Evolutionary conservation across 1,140 invertebrate genomes (phyloP), one percentile per base, ranked within the genome.

Genomic region (Drosophila dunni): DNA sequence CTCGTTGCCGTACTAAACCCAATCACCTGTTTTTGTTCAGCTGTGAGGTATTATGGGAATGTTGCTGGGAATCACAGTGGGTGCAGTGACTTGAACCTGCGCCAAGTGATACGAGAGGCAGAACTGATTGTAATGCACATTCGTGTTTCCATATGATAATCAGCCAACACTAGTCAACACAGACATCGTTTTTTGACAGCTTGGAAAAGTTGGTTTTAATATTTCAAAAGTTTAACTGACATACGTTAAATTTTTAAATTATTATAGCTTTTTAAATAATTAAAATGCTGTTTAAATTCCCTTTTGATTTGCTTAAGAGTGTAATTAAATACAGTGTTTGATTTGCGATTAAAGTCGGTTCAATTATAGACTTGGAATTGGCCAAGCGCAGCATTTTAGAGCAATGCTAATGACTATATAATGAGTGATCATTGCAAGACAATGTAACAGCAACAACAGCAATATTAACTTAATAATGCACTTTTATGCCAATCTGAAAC

Each of bases 81-180:
- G 69, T 58, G 70, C 70, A 67, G 54, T 53, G 67, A 70, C 58
- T 70, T 70, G 67, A 63, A 63, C 67, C 40, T 42, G 67, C 62
- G 67, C 62, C 58, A 65, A 70, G 54, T 70, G 67, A 70, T 70
- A 63, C 58, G 58, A 56, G 20, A 63, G 15, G 29, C 50, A 46
- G 45, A 60, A 29, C 48, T 15, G n/a, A 40, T 36, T 51, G 48
- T 71, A 74, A 69, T 74, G 65, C 65, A 68, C 46, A 74, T 75
- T 70, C 71, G 71, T 75, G 66, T n/a, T 45, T 44, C 45, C 72
- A 50, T 75, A 70, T 75, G 60, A 64, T 70, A 70, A 75, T 75
- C 46, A 20, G 46, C 9, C 33, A 13, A 34, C 24, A 29, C 24
- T 29, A 29, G 6, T 0, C 24, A 29, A 29, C 24, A 29, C 24